Percentiles rank a stretch among this genome's conserved stretches.
Conservation (phyloP, 2,113 vertebrate species). For the Phodopus roborovskii region DNA sequence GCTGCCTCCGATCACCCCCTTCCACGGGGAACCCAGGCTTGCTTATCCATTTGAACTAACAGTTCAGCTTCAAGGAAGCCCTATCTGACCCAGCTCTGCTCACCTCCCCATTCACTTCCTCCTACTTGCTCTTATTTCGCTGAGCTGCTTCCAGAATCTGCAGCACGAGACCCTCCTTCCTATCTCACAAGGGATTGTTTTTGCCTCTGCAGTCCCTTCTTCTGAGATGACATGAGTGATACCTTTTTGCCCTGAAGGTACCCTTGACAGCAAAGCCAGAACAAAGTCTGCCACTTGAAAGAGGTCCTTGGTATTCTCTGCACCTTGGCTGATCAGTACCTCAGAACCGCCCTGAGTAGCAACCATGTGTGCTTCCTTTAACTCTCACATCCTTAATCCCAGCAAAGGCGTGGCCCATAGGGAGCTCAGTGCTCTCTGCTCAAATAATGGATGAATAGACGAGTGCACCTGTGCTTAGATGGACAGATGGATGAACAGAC, state of each 20-base stretch:
- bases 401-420: background rate
- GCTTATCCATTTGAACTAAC: background rate
- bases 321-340: background rate
- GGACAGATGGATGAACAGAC: background rate
- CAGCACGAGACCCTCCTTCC: background rate
- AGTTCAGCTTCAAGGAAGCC: background rate
- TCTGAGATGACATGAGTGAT: background rate
- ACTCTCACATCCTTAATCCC: background rate
- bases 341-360: background rate
- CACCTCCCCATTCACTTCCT: background rate
- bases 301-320: background rate
- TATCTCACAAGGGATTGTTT: background rate
- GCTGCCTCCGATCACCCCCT: background rate
- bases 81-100: background rate
- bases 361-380: background rate
- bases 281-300: background rate
- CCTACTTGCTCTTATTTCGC: background rate
- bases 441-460: background rate
- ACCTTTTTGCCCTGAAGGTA: background rate
- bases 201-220: background rate
- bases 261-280: conserved; percentile 9
- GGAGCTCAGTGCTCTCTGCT: background rate
- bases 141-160: background rate
- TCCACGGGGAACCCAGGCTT: background rate
- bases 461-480: background rate